Evolutionary conservation across 2,888 invertebrate species (phyloP).

Genomic region (Busseola fusca): DNA sequence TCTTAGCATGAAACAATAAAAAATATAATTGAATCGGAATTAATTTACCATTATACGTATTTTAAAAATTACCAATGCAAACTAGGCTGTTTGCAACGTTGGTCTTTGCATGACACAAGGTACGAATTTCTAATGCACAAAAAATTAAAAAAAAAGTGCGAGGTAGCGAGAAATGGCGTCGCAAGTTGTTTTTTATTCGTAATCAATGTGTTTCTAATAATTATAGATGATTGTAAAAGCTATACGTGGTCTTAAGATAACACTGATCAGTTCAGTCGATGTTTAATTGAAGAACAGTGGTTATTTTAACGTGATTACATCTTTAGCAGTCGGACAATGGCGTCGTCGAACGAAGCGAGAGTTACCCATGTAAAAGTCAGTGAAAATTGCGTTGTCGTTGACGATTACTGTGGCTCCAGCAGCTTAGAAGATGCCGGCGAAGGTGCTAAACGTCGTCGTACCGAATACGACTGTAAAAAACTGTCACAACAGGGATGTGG

Average conservation of each 20-base stretch:
- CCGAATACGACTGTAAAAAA: constrained; percentile 84
- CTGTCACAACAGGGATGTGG: constrained; percentile 84
- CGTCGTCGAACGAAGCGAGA: constrained; percentile 84
- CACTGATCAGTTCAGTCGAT: constrained; percentile 68
- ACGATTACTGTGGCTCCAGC: constrained; percentile 74
- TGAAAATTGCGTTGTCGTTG: constrained; percentile 80
- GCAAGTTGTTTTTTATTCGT: constrained; percentile 87
- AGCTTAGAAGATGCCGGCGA: constrained; percentile 82
- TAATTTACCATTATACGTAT: background rate
- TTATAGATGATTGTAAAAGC: constrained; percentile 69
- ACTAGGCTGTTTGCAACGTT: constrained; percentile 62
- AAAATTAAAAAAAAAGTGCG: constrained; percentile 76
- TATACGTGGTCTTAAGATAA: constrained; percentile 70
- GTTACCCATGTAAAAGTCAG: constrained; percentile 85
- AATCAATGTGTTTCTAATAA: constrained; percentile 82
- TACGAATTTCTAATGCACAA: constrained; percentile 70
- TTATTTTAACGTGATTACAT: constrained; percentile 75
- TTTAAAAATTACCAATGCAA: constrained; percentile 1
- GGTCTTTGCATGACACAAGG: constrained; percentile 66
- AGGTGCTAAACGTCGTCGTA: constrained; percentile 82
- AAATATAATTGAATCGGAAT: too few relatives aligned
- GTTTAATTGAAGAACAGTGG: constrained; percentile 79
- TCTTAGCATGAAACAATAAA: accelerated
- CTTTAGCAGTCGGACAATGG: constrained; percentile 84
- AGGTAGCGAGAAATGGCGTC: constrained; percentile 87